phyloP scores from a whole-genome alignment of 2,113 vertebrate genomes.

The Piaya cayana region DNA sequence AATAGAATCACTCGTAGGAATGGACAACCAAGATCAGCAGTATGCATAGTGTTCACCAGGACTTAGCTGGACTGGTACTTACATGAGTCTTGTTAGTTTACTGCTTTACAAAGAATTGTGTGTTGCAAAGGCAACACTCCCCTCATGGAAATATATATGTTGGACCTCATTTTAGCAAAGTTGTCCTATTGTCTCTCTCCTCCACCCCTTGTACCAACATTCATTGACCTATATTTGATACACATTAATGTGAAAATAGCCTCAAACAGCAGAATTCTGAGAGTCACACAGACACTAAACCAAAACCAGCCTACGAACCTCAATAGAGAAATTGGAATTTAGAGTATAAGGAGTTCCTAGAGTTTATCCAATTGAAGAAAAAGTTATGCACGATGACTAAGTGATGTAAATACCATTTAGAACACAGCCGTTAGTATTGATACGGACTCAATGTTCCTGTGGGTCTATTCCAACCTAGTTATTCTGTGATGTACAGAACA shows the following conservation, averaged over 20 bases:
- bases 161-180: background rate
- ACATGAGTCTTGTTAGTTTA: background rate
- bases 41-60: background rate
- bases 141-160: fast-evolving
- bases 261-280: background rate
- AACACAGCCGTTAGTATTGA: background rate
- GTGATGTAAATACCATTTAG: background rate
- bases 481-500: no score
- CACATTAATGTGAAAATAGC: background rate
- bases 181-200: background rate
- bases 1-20: background rate
- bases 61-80: background rate
- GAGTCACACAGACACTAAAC: background rate
- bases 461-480: no score
- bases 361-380: background rate
- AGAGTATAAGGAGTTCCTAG: background rate
- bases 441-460: no score
- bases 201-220: background rate
- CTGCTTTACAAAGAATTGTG: background rate
- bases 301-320: background rate
- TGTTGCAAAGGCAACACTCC: background rate
- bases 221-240: background rate
- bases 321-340: background rate
- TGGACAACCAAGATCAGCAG: fast-evolving
- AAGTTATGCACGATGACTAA: background rate